A percentile compares a stretch with the other conserved stretches of the same genome.
Conservation (phyloP, 2,888 invertebrate genomes). For the Bombylius discolor region DNA sequence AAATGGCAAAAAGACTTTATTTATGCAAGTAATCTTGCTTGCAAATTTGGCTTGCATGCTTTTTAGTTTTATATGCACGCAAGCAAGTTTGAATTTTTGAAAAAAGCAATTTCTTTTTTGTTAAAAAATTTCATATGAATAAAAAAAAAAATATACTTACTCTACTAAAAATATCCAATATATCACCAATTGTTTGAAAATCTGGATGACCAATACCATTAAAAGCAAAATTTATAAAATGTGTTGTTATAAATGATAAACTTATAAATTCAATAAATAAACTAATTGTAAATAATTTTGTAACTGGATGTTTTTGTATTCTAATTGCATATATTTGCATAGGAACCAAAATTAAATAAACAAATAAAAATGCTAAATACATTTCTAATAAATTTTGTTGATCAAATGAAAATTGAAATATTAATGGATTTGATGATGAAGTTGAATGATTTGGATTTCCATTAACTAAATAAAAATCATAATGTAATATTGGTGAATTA, state of each 20-base stretch:
- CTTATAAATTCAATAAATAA: constrained; percentile 75
- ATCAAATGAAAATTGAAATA: constrained; percentile 95
- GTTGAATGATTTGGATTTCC: constrained; percentile 78
- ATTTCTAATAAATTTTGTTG: constrained; percentile 84
- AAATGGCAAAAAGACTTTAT: too few relatives aligned
- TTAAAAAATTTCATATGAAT: constrained; percentile 3
- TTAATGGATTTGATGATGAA: constrained; percentile 71
- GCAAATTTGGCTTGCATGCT: too few relatives aligned
- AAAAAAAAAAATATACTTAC: constrained; percentile 39
- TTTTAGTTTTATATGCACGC: too few relatives aligned
- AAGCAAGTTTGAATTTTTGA: not conserved
- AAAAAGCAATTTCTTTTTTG: not conserved
- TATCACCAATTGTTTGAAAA: constrained; percentile 76
- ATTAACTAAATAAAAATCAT: constrained; percentile 93
- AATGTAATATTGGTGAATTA: constrained; percentile 28
- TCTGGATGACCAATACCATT: constrained; percentile 80
- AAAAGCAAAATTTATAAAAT: constrained; percentile 78
- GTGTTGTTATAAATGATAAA: constrained; percentile 72
- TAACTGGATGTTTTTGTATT: constrained; percentile 81
- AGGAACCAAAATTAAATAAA: constrained; percentile 74
- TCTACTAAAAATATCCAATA: constrained; percentile 82
- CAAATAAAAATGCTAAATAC: constrained; percentile 75
- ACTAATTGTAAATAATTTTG: constrained; percentile 78
- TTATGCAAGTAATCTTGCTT: too few relatives aligned
- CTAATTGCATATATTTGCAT: constrained; percentile 84